Percentiles rank a stretch among this genome's conserved stretches.
Evolutionary conservation across 1,140 invertebrate species (phyloP).

Genomic region (Drosophila nannoptera): DNA sequence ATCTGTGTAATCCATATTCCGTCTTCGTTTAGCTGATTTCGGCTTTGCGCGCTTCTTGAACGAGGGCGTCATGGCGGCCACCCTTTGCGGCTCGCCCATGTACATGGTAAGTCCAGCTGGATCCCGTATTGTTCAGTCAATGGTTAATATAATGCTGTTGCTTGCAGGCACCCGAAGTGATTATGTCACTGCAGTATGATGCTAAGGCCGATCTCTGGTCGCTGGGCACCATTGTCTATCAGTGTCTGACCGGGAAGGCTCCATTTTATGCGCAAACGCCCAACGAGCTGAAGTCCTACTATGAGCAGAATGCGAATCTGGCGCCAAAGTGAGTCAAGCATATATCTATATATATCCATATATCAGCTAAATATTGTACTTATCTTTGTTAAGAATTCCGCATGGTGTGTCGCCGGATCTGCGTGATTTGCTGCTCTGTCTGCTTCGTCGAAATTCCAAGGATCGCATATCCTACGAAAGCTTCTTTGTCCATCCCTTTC

Average conservation of each 20-base stretch:
- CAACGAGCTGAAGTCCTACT: slow-evolving; percentile 97
- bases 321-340: slow-evolving; percentile 90
- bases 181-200: slow-evolving; percentile 99
- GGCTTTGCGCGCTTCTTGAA: slow-evolving; percentile 98
- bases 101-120: slow-evolving; percentile 90
- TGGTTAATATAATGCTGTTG: slow-evolving; percentile 1
- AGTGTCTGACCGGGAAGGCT: slow-evolving; percentile 98
- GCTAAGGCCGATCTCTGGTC: slow-evolving; percentile 99
- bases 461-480: slow-evolving; percentile 97
- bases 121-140: background rate
- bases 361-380: background rate
- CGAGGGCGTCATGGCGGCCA: slow-evolving; percentile 99
- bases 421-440: slow-evolving; percentile 90
- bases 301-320: slow-evolving; percentile 97
- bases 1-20: no score
- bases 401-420: slow-evolving; percentile 93
- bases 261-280: slow-evolving; percentile 99
- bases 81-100: slow-evolving; percentile 99
- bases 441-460: slow-evolving; percentile 94
- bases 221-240: slow-evolving; percentile 98
- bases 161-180: slow-evolving; percentile 96
- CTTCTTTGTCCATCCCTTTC: slow-evolving; percentile 95
- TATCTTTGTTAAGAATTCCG: slow-evolving; percentile 87
- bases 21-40: slow-evolving; percentile 89
- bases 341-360: background rate